Conservation (phyloP, 1,140 invertebrate genomes). For the Marisa cornuarietis region DNA sequence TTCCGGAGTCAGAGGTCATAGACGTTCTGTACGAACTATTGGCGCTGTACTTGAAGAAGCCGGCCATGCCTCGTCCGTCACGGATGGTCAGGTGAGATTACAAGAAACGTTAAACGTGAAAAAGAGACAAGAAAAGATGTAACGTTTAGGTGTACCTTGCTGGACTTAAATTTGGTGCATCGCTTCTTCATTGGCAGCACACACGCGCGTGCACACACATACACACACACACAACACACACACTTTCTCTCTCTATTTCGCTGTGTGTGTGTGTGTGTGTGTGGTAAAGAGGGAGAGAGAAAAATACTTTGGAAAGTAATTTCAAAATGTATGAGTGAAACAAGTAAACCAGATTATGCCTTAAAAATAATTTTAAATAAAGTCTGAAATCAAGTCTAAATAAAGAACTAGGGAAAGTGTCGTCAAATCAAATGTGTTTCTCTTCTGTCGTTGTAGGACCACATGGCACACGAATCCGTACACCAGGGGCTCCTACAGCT, state of each 20-base stretch:
- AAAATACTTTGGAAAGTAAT: background rate
- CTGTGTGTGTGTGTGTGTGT: too few relatives aligned
- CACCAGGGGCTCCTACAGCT: slow-evolving; percentile 14
- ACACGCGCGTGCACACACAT: too few relatives aligned
- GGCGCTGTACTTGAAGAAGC: slow-evolving; percentile 12
- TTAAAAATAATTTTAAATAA: too few relatives aligned
- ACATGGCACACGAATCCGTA: slow-evolving; percentile 10
- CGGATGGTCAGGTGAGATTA: slow-evolving; percentile 6
- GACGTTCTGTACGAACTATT: slow-evolving; percentile 18
- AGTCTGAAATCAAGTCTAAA: too few relatives aligned
- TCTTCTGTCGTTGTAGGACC: background rate
- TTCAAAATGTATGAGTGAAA: background rate
- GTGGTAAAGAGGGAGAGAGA: background rate
- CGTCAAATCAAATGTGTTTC: background rate
- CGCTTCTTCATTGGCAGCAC: too few relatives aligned
- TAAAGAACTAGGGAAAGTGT: too few relatives aligned
- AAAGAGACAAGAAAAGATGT: too few relatives aligned
- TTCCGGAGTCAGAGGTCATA: slow-evolving; percentile 23
- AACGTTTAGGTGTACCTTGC: too few relatives aligned
- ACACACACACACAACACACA: too few relatives aligned
- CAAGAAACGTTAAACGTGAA: background rate
- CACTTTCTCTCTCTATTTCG: too few relatives aligned
- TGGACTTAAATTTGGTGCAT: too few relatives aligned
- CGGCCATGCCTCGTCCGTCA: slow-evolving; percentile 3
- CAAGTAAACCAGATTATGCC: background rate